Percentiles rank a stretch among this genome's conserved stretches.
These are phyloP conservation scores for Euproctis similis DNA, from an alignment of 2,888 invertebrate species.

Conservation along the genomic window DNA sequence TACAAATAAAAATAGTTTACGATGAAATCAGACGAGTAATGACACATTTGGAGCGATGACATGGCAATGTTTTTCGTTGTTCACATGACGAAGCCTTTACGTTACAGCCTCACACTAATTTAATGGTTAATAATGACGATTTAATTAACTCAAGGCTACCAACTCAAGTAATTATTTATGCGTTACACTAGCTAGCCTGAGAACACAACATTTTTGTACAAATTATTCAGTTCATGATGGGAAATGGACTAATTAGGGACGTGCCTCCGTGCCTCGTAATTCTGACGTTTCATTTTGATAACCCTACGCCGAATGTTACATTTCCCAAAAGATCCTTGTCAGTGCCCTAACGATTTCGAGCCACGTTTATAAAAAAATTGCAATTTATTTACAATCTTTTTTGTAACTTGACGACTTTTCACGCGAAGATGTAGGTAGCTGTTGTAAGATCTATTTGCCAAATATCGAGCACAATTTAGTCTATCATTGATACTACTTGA, in stretches of 20 bases:
- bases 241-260: constrained; percentile 14
- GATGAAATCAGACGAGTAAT: constrained; percentile 41
- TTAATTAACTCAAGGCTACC: no score
- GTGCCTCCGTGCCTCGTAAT: constrained; percentile 11
- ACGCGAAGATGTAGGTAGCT: no score
- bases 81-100: constrained; percentile 22
- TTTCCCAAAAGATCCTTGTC: constrained; percentile 39
- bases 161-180: no score
- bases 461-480: no score
- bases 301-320: constrained; percentile 41
- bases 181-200: no score
- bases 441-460: no score
- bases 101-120: constrained; percentile 12
- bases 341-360: constrained; percentile 33
- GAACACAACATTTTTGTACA: no score
- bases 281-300: constrained; percentile 23
- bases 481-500: no score
- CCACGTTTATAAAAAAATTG: no score
- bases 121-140: constrained; percentile 4
- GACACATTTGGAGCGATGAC: constrained; percentile 36
- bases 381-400: no score
- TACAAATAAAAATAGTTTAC: constrained; percentile 25
- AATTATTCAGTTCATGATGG: no score
- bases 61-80: constrained; percentile 38
- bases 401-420: no score